Evolutionary conservation across 2,888 invertebrate genomes (phyloP), one percentile per base, ranked within the genome.

Genomic region (Conchocele bisecta): DNA sequence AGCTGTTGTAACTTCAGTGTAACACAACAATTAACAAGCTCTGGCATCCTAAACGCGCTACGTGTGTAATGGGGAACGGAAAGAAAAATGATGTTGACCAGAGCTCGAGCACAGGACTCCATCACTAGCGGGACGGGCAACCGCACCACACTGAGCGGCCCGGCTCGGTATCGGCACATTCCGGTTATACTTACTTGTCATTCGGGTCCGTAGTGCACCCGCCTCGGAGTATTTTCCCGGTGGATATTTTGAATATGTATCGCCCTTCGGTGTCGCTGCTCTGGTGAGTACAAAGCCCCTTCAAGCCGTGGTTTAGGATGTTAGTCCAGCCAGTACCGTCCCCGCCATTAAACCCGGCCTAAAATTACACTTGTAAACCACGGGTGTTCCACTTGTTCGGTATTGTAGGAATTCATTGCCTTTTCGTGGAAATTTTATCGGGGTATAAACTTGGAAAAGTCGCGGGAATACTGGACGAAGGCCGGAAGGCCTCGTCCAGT

Each of bases 331-430:
- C 94, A 0, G 97, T 97, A 20, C 97, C 97, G 88, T 98, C 97
- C 57, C 99, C 99, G 60, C 96, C 98, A 91, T 99, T 99, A 91
- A 99, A 98, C 42, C 98, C 98, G 87, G 97, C 95, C 96, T 96
- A 86, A n/a, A 73, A 68, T 22, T 26, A 35, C n/a, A n/a, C n/a
- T n/a, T n/a, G n/a, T n/a, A 20, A 53, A 42, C 7, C 44, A 44
- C 28, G 31, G 33, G 29, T 44, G 57, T 41, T 50, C 35, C 31
- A 44, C 37, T 11, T n/a, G n/a, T n/a, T n/a, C n/a, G n/a, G n/a
- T n/a, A n/a, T n/a, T n/a, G n/a, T n/a, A n/a, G n/a, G n/a, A n/a
- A n/a, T n/a, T n/a, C n/a, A n/a, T n/a, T n/a, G n/a, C n/a, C n/a
- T n/a, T n/a, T n/a, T n/a, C n/a, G n/a, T n/a, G n/a, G n/a, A n/a